phyloP scores from a whole-genome alignment of 2,888 invertebrate genomes.

The Subacronicta megacephala region DNA sequence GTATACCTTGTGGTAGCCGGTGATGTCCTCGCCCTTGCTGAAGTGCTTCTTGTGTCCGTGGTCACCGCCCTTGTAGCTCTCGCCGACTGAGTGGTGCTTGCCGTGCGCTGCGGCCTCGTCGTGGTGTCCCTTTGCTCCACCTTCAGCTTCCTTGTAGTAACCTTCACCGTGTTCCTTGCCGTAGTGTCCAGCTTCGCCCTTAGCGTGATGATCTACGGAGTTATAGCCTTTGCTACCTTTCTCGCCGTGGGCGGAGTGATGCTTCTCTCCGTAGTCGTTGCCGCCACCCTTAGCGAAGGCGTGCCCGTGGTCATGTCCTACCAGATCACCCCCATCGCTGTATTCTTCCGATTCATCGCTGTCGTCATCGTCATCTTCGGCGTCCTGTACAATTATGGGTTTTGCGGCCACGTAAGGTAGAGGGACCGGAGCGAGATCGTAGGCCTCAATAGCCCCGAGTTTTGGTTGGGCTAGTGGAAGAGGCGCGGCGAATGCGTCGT shows the following conservation, averaged over 20 bases:
- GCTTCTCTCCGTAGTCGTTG: conserved; percentile 82
- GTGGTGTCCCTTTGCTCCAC: conserved; percentile 87
- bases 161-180: conserved; percentile 88
- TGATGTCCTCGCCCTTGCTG: conserved; percentile 92
- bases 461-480: conserved; percentile 70
- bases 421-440: conserved; percentile 74
- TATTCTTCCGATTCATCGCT: conserved; percentile 70
- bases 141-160: conserved; percentile 86
- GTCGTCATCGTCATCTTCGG: conserved; percentile 72
- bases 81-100: conserved; percentile 86
- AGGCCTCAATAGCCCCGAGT: conserved; percentile 68
- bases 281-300: conserved; percentile 81
- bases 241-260: conserved; percentile 87
- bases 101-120: conserved; percentile 89
- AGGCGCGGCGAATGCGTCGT: conserved; percentile 70
- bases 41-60: conserved; percentile 90
- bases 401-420: conserved; percentile 79
- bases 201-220: conserved; percentile 86
- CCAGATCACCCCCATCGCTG: conserved; percentile 60
- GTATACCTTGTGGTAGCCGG: conserved; percentile 93
- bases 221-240: conserved; percentile 89
- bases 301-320: conserved; percentile 60
- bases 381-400: conserved; percentile 73
- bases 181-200: conserved; percentile 89
- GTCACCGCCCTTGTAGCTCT: conserved; percentile 88